A percentile compares a stretch with the other conserved stretches of the same genome.
Evolutionary conservation across 2,888 invertebrate species (phyloP).

Genomic region (Poecilus cupreus): DNA sequence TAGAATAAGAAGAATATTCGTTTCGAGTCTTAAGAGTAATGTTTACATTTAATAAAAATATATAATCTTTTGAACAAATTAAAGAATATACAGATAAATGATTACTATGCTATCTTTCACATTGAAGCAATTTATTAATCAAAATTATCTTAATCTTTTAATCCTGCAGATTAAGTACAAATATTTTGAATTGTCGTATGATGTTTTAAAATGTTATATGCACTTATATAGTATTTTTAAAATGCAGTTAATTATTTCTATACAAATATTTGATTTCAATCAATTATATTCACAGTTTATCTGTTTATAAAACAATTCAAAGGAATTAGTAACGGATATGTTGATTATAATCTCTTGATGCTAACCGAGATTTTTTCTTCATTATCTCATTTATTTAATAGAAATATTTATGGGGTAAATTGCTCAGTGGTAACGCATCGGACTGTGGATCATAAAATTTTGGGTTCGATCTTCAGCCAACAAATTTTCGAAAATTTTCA

Average conservation of each 20-base stretch:
- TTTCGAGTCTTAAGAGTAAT: too few species aligned
- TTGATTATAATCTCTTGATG: too few species aligned
- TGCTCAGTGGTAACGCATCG: too few species aligned
- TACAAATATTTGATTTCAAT: constrained; percentile 24
- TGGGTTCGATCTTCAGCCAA: too few species aligned
- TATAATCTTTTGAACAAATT: not conserved
- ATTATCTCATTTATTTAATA: too few species aligned
- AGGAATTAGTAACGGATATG: not conserved
- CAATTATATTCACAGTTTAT: not conserved
- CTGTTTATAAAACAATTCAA: constrained; percentile 10
- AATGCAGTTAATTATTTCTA: not conserved
- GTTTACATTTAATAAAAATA: too few species aligned
- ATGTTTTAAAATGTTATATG: not conserved
- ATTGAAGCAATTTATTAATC: not conserved
- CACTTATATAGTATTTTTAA: not conserved
- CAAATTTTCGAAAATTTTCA: too few species aligned
- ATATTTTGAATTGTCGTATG: not conserved
- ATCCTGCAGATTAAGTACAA: not conserved
- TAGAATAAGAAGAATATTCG: too few species aligned
- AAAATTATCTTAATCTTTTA: not conserved
- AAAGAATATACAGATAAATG: not conserved
- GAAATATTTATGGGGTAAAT: too few species aligned
- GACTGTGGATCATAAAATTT: too few species aligned
- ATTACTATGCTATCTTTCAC: not conserved
- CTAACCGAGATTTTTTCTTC: too few species aligned